Evolutionary conservation across 2,113 vertebrate genomes (phyloP).

Genomic region (Hippocampus zosterae): DNA sequence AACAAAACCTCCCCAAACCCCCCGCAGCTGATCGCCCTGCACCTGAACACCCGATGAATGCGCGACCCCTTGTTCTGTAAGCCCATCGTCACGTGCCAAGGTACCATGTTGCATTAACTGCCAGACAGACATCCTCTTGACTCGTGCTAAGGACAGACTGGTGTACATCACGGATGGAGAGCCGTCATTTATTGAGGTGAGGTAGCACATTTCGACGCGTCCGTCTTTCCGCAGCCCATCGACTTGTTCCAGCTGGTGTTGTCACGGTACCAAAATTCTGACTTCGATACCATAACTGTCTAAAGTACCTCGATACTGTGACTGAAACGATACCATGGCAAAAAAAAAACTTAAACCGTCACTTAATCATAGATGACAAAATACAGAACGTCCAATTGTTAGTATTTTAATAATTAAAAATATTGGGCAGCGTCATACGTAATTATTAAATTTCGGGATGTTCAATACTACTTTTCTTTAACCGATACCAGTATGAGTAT

Average conservation of each 20-base stretch:
- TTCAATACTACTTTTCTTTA: too few species aligned
- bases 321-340: too few species aligned
- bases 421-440: neutral
- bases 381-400: neutral
- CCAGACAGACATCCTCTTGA: conserved; percentile 64
- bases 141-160: conserved; percentile 28
- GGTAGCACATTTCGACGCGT: conserved; percentile 14
- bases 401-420: neutral
- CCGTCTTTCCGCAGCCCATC: conserved; percentile 42
- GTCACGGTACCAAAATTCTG: conserved; percentile 34
- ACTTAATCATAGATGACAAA: neutral
- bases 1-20: conserved; percentile 3
- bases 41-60: conserved; percentile 19
- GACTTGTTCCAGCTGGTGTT: conserved; percentile 79
- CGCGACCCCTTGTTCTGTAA: conserved; percentile 33
- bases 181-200: conserved; percentile 46
- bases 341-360: neutral
- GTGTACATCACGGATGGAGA: conserved; percentile 28
- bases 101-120: conserved; percentile 73
- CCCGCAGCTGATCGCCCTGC: conserved; percentile 31
- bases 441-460: too few species aligned
- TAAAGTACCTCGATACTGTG: neutral
- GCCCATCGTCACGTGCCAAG: conserved; percentile 71
- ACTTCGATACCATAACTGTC: neutral
- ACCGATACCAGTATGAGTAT: too few species aligned